Percentiles rank a stretch among this genome's conserved stretches.
These are phyloP conservation scores for Nesometra sesokonis DNA, from an alignment of 35 echinoderm and acorn worm species.

Conservation along the genomic window DNA sequence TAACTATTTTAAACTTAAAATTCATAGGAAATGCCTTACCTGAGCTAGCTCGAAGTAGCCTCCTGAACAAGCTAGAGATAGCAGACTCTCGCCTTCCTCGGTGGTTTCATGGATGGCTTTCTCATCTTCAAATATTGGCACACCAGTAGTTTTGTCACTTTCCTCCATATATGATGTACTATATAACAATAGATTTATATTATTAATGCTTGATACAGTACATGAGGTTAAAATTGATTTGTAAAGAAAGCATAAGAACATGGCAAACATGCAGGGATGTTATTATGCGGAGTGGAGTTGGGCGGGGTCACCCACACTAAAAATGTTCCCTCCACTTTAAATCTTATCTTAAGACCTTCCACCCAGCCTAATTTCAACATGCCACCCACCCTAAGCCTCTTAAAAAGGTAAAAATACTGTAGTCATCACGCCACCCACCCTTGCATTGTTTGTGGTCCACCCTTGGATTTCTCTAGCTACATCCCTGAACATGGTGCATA, in stretches of 20 bases:
- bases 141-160: constrained; percentile 41
- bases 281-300: neutral
- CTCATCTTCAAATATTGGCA: constrained; percentile 41
- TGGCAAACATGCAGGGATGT: neutral
- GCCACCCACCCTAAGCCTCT: too few species aligned
- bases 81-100: constrained; percentile 68
- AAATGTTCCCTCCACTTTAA: too few species aligned
- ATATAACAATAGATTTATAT: neutral
- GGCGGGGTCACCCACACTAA: too few species aligned
- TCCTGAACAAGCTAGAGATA: constrained; percentile 91
- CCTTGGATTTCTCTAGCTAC: too few species aligned
- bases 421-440: too few species aligned
- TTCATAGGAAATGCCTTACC: constrained; percentile 5
- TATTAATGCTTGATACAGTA: neutral
- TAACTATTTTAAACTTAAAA: too few species aligned
- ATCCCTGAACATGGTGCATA: too few species aligned
- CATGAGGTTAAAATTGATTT: neutral
- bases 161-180: constrained; percentile 20
- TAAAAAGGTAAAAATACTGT: too few species aligned
- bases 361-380: too few species aligned
- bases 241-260: neutral
- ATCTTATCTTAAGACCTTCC: too few species aligned
- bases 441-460: too few species aligned
- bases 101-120: constrained; percentile 72
- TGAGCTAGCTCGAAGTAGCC: constrained; percentile 92